Evolutionary conservation across 2,113 vertebrate genomes (phyloP), one percentile per base, ranked within the genome.

Genomic region (Synodontis membranacea): DNA sequence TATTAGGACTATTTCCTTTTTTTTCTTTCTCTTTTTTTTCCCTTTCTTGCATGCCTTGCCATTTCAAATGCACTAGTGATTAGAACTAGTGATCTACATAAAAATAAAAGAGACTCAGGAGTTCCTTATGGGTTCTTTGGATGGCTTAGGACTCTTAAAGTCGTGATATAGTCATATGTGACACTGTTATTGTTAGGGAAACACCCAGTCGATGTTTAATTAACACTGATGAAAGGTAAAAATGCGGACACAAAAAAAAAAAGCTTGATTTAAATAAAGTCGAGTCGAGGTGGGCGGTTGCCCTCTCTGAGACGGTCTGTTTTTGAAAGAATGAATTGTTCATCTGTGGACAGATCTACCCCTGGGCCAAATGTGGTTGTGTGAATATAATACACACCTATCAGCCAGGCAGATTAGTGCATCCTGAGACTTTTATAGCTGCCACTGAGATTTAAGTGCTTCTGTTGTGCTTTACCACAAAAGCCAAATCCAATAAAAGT

Each of bases 401-500:
- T 28, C 72, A 75, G 39, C 23, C 72, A 64, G 82, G 46, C 46
- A 68, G 46, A 83, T 66, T 68, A 48, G 42, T 50, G 58, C 23
- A 66, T 62, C 74, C 44, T 76, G 75, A 34, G 48, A 79, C n/a
- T 19, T 34, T 82, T 66, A 37, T 70, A 68, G 54, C 44, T 39
- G n/a, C 23, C n/a, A 50, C 62, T 12, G 48, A 70, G 62, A 52
- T 83, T 50, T 83, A 54, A 83, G 60, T 28, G 44, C n/a, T 83
- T 37, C 75, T 79, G 17, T 79, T 79, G 75, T 79, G n/a, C 64
- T 83, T 37, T 17, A 46, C n/a, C 28, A 83, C 56, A 76, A 76
- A 76, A 76, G 42, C 42, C 60, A 66, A 66, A 50, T 48, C 60
- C 60, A 50, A n/a, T 48, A 50, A 76, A 42, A 74, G 70, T 25